phyloP scores from a whole-genome alignment of 2,113 vertebrate genomes.

The Ptilorrhoa leucosticta region DNA sequence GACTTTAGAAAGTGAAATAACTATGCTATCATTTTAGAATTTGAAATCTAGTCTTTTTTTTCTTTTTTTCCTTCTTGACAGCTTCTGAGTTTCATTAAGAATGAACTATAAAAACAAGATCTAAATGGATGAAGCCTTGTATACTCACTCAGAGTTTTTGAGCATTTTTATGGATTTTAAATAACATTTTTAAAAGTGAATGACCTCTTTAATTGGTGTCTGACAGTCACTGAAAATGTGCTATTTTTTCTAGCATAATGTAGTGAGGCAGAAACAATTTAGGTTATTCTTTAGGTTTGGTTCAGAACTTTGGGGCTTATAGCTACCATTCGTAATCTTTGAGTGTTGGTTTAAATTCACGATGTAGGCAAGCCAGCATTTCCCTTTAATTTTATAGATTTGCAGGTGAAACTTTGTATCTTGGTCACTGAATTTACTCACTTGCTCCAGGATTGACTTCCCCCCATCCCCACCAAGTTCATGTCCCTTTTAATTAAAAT shows the following conservation, averaged over 20 bases:
- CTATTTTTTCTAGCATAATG: background rate
- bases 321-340: background rate
- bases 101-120: background rate
- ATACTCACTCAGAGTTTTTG: background rate
- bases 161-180: background rate
- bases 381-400: background rate
- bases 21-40: background rate
- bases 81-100: background rate
- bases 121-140: background rate
- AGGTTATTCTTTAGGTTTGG: background rate
- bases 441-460: background rate
- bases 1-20: background rate
- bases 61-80: background rate
- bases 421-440: background rate
- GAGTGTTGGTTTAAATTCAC: background rate
- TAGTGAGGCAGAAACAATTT: background rate
- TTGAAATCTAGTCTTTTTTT: background rate
- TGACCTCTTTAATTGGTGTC: background rate
- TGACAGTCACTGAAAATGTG: background rate
- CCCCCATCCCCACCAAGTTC: background rate
- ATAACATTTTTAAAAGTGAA: background rate
- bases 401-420: background rate
- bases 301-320: background rate
- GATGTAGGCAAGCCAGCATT: background rate
- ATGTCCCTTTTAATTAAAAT: background rate